Evolutionary conservation across 2,797 vertebrate species (phyloP).

Genomic region (Cheracebus regulus): DNA sequence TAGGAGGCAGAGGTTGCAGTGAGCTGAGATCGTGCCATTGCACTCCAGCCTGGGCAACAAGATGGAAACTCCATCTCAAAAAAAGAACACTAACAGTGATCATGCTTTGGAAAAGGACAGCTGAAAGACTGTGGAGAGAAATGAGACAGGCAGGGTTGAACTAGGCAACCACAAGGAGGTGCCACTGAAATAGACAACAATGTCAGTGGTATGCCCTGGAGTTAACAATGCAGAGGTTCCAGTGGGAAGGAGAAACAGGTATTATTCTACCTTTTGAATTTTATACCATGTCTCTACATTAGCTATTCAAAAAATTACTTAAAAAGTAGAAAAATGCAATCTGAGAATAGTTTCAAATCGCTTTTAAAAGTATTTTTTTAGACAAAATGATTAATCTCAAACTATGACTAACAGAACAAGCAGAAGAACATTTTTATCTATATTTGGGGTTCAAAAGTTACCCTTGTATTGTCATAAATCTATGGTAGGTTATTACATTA

Average conservation of each 20-base stretch:
- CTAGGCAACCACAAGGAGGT: rapidly evolving
- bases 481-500: not conserved
- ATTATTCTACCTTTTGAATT: not conserved
- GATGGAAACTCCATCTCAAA: not conserved
- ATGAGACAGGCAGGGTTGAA: not conserved
- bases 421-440: not conserved
- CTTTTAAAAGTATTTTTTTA: not conserved
- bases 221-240: no score
- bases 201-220: not conserved
- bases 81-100: not conserved
- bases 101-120: not conserved
- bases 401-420: not conserved
- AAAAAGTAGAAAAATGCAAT: not conserved
- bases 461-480: not conserved
- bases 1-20: not conserved
- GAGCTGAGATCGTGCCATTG: not conserved
- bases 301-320: slow-evolving; percentile 1
- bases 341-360: slow-evolving; percentile 1
- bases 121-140: not conserved
- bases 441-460: slow-evolving; percentile 9
- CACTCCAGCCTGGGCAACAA: not conserved
- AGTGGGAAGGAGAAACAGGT: not conserved
- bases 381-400: not conserved
- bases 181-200: not conserved
- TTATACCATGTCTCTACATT: not conserved